Evolutionary conservation across 2,888 invertebrate genomes (phyloP), one percentile per base, ranked within the genome.

Genomic region (Thymelicus sylvestris): DNA sequence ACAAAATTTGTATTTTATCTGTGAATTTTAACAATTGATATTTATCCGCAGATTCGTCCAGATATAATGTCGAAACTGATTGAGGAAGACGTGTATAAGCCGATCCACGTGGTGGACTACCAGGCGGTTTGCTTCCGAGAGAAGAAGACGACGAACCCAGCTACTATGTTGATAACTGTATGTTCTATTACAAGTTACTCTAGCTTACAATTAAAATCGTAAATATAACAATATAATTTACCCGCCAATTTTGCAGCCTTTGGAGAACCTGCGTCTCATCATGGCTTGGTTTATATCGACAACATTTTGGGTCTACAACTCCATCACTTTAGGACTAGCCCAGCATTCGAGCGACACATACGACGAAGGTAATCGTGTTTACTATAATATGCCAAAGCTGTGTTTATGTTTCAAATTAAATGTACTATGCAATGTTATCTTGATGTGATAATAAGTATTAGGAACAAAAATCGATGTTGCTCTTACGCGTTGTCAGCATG

Each of bases 101-200:
- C 95, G 69, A 95, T 98, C 12, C 94, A 95, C 68, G 95, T 98
- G 68, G 96, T 96, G 76, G 98, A 98, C 86, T 98, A 98, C 84
- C 98, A 98, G 89, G 98, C 97, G 0, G 97, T 98, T 24, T 98
- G 98, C 86, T 97, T 97, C 79, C 95, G 96, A 75, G 95, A 95
- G 66, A 95, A 94, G 76, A 95, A 94, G 73, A 95, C 95, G 6
- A 93, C 94, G 15, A 97, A 95, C 79, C 93, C 94, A 15, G 96
- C 94, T n/a, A 91, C 89, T 63, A 90, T 90, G 75, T 81, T 97
- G 74, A 83, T 95, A 71, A 95, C 96, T 88, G 97, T 97, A 87
- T 92, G 71, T 31, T 24, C 50, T 62, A 67, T 67, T 13, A 44
- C 31, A 31, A 31, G 31, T 31, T 31, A 31, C 31, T 31, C 3